phyloP scores from a whole-genome alignment of 2,113 vertebrate genomes.

The Orycteropus afer region DNA sequence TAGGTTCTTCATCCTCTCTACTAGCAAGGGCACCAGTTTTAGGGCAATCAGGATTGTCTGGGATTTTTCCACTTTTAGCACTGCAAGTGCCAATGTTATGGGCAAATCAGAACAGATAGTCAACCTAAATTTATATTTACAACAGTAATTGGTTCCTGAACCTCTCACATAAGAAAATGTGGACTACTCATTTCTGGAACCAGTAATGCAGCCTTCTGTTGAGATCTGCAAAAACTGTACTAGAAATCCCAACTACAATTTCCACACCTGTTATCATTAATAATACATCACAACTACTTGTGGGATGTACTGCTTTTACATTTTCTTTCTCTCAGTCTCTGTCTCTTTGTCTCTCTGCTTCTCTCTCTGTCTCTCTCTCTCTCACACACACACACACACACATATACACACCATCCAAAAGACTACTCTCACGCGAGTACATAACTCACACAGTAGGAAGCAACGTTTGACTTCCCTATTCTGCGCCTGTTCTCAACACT shows the following conservation, averaged over 20 bases:
- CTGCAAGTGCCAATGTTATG: neutral
- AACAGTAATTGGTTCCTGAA: neutral
- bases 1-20: neutral
- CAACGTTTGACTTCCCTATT: neutral
- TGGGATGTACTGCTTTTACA: slow-evolving; percentile 4
- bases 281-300: slow-evolving; percentile 4
- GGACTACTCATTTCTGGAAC: neutral
- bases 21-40: slow-evolving; percentile 1
- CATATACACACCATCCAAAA: neutral
- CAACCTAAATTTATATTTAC: neutral
- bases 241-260: neutral
- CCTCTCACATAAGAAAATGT: slow-evolving; percentile 11
- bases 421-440: neutral
- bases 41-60: slow-evolving; percentile 14
- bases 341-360: no score
- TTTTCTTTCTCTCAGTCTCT: neutral
- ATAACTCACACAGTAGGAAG: neutral
- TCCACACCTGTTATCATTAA: neutral
- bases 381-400: neutral
- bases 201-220: neutral
- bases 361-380: no score
- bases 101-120: neutral
- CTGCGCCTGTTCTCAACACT: slow-evolving; percentile 1
- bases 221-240: neutral
- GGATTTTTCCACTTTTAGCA: slow-evolving; percentile 31